phyloP scores from a whole-genome alignment of 2,888 invertebrate genomes.

The Entomobrya multifasciata region DNA sequence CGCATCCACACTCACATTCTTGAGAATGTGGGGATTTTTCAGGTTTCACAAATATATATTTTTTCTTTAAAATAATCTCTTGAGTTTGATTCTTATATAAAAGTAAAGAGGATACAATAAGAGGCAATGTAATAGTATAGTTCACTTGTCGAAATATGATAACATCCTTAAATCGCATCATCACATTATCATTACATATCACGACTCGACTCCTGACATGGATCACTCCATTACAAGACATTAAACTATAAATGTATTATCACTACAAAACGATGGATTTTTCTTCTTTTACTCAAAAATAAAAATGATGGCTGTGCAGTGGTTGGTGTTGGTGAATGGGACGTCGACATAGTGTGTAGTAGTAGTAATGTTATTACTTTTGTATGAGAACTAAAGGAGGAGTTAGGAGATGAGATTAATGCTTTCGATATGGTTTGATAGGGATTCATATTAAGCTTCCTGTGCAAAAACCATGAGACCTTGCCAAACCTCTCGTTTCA shows the following conservation, averaged over 20 bases:
- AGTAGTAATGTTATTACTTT: neutral
- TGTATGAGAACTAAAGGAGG: constrained; percentile 73
- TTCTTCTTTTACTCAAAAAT: neutral
- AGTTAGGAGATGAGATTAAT: constrained; percentile 76
- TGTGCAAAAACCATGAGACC: constrained; percentile 77
- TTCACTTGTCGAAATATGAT: constrained; percentile 4
- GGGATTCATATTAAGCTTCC: constrained; percentile 78
- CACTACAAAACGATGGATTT: too few species aligned
- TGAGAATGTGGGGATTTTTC: too few species aligned
- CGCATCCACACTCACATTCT: neutral
- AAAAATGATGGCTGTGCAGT: neutral
- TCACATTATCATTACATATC: neutral
- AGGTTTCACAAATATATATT: too few species aligned
- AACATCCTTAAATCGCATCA: neutral
- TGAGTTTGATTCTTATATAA: too few species aligned
- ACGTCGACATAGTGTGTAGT: constrained; percentile 22
- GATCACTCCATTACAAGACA: constrained; percentile 20
- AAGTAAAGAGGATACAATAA: too few species aligned
- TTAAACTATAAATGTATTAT: too few species aligned
- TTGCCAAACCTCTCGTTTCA: constrained; percentile 78
- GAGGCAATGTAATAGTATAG: neutral
- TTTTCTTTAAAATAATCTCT: too few species aligned
- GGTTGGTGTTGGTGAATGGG: constrained; percentile 58
- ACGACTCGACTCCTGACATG: neutral
- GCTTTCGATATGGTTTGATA: constrained; percentile 77